Conservation (phyloP, 2,797 vertebrate genomes). For the Gallinago solitaria region DNA sequence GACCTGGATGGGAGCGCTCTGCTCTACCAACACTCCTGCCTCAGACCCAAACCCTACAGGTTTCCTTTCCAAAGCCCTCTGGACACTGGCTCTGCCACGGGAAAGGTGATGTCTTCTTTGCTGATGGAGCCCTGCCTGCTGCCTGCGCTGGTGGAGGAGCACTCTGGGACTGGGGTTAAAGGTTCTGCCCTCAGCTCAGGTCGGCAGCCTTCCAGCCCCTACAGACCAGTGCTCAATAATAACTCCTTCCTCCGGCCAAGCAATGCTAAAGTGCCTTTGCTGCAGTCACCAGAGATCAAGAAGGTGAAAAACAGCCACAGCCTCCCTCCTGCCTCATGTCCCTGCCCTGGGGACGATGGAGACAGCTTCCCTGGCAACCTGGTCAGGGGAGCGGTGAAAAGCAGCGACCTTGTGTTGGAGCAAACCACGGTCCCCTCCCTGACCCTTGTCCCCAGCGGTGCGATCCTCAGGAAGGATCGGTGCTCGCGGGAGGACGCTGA, state of each 20-base stretch:
- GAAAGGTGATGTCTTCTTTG: conserved; percentile 18
- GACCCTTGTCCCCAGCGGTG: not conserved
- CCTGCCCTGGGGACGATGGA: conserved; percentile 15
- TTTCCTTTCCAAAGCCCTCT: conserved; percentile 21
- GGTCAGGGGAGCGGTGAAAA: not conserved
- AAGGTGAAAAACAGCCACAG: conserved; percentile 52
- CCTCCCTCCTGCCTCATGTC: conserved; percentile 14
- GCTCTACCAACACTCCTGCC: conserved; percentile 62
- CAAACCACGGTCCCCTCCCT: not conserved
- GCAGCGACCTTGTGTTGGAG: not conserved
- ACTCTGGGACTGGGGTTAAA: conserved; percentile 32
- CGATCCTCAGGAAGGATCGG: conserved; percentile 2
- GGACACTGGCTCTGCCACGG: conserved; percentile 25
- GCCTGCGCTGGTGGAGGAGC: conserved; percentile 55
- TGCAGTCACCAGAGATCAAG: conserved; percentile 64
- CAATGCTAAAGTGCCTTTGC: conserved; percentile 86
- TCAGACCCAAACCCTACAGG: conserved; percentile 56
- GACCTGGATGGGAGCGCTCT: conserved; percentile 45
- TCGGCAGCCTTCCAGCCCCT: conserved; percentile 74
- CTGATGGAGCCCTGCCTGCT: conserved; percentile 62
- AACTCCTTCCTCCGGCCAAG: conserved; percentile 69
- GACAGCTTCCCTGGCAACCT: not conserved
- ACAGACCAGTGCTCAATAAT: conserved; percentile 72
- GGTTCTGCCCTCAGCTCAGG: conserved; percentile 51
- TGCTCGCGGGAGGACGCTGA: not conserved